Evolutionary conservation across 2,797 vertebrate species (phyloP).

Genomic region (Myotis myotis): DNA sequence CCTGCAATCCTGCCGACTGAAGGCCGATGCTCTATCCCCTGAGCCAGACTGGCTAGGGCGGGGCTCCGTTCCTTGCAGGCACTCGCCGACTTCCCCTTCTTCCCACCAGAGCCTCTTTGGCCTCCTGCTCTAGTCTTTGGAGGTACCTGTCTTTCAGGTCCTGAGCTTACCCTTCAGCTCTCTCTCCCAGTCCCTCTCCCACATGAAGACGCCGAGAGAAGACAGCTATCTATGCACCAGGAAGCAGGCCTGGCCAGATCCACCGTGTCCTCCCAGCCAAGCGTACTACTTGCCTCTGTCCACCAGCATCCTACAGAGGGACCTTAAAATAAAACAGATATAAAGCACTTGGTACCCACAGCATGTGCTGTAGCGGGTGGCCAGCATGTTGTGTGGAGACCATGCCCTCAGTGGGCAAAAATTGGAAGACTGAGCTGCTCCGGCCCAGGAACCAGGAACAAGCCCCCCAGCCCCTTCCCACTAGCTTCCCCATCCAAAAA

Average conservation of each 20-base stretch:
- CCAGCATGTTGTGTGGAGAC: too few species aligned
- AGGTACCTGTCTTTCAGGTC: background rate
- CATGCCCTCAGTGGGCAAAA: accelerated
- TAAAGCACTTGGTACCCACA: background rate
- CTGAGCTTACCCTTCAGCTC: background rate
- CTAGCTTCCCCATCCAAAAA: background rate
- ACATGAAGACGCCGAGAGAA: background rate
- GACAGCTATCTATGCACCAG: background rate
- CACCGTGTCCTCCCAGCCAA: background rate
- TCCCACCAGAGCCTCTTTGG: background rate
- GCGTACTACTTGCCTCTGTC: background rate
- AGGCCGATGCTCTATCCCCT: background rate
- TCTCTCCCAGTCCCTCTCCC: background rate
- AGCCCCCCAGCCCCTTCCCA: accelerated
- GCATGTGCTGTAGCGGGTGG: background rate
- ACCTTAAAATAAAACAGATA: background rate
- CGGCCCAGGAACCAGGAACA: background rate
- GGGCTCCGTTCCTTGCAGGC: background rate
- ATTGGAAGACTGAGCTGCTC: background rate
- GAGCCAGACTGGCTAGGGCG: background rate
- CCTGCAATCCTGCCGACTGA: too few species aligned
- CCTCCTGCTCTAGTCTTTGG: too few species aligned
- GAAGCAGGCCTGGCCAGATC: background rate
- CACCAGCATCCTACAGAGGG: too few species aligned
- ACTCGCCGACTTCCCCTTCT: background rate